phyloP scores from a whole-genome alignment of 2,113 vertebrate genomes.

The Pygoscelis antarcticus region DNA sequence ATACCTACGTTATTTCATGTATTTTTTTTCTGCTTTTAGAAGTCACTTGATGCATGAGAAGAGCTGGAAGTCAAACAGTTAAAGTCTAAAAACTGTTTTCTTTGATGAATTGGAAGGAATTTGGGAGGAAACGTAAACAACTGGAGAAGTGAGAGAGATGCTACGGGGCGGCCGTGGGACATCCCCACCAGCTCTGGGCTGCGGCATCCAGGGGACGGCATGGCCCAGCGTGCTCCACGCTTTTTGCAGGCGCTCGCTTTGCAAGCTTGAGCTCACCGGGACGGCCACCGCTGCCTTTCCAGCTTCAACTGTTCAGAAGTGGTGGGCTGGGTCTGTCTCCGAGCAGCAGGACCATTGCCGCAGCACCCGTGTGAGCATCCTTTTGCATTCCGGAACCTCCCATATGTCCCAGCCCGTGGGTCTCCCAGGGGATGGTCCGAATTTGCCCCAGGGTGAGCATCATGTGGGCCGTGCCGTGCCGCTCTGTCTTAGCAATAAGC shows the following conservation, averaged over 20 bases:
- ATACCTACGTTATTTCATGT: rapidly evolving
- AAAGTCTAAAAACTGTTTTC: background rate
- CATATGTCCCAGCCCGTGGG: rapidly evolving
- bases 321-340: background rate
- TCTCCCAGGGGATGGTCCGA: rapidly evolving
- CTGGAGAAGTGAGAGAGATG: background rate
- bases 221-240: rapidly evolving
- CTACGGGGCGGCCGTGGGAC: rapidly evolving
- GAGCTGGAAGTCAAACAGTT: background rate
- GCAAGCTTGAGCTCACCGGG: rapidly evolving
- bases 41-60: background rate
- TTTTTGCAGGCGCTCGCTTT: rapidly evolving
- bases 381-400: background rate
- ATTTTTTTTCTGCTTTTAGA: background rate
- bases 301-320: rapidly evolving
- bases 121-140: background rate
- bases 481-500: background rate
- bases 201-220: background rate
- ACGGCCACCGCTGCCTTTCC: rapidly evolving
- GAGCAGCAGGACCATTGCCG: rapidly evolving
- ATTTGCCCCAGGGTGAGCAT: background rate
- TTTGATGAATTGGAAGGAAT: background rate
- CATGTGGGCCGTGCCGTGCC: rapidly evolving
- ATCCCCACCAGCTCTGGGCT: background rate
- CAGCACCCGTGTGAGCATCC: background rate